Conservation (phyloP, 2,888 invertebrate genomes). For the Lasioglossum figueresi region DNA sequence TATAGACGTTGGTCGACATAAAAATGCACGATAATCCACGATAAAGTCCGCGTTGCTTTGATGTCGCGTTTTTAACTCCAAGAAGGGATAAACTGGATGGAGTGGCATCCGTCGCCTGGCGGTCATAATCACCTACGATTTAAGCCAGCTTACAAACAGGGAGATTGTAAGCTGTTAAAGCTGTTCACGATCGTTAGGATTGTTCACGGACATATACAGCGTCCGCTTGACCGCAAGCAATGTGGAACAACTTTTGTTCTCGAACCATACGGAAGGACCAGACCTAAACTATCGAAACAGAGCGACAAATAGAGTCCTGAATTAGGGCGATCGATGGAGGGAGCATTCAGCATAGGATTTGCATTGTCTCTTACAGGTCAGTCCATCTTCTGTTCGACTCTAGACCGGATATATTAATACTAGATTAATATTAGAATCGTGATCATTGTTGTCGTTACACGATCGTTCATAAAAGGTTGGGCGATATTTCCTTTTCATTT, state of each 20-base stretch:
- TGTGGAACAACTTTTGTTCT: conserved; percentile 17
- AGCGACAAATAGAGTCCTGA: conserved; percentile 22
- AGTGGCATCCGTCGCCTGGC: background rate
- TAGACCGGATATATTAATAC: background rate
- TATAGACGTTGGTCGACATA: background rate
- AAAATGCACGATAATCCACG: background rate
- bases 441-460: background rate
- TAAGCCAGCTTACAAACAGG: background rate
- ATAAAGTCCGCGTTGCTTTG: background rate
- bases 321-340: background rate
- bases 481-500: background rate
- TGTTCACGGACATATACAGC: background rate
- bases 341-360: background rate
- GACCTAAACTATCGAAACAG: conserved; percentile 10
- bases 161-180: background rate
- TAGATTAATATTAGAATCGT: background rate
- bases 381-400: background rate
- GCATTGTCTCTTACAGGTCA: background rate
- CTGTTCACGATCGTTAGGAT: conserved; percentile 3
- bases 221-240: conserved; percentile 11
- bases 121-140: background rate
- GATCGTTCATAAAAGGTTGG: background rate
- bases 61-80: background rate
- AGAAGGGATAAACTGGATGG: background rate
- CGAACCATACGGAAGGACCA: conserved; percentile 6